Evolutionary conservation across 1,140 invertebrate species (phyloP), one percentile per base, ranked within the genome.

Genomic region (Oncopeltus fasciatus): DNA sequence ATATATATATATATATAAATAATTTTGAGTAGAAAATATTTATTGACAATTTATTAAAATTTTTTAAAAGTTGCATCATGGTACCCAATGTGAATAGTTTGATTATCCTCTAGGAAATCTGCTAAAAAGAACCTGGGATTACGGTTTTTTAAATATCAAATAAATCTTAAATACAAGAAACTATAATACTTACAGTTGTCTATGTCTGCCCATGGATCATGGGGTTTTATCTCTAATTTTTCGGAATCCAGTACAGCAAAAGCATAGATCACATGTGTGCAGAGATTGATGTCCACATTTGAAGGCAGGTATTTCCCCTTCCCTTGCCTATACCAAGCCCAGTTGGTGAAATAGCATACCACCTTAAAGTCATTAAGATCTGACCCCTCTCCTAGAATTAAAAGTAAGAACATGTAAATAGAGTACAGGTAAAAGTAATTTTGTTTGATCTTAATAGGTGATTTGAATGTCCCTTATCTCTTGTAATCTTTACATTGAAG

Each of bases 291-390:
- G 70, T 95, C 87, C 21, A 95, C 92, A 66, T 92, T 81, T 69
- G 90, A 87, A 0, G 90, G 90, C 1, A 81, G 73, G 66, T 88
- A 93, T 68, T 88, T 88, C 47, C 88, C 91, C 16, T 79, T 67
- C 0, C 88, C 88, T 64, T 81, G 82, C n/a, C 89, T 77, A 67
- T 92, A 92, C 87, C 91, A 93, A 0, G 91, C 88, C 92, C 92
- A 95, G 69, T 94, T 95, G 0, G 90, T 93, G 70, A 92, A 94
- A 70, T 95, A 95, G 68, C 91, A 95, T 0, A 94, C 87, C 0
- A 95, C 76, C 73, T 90, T 83, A 66, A 80, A 85, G 51, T 79
- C 73, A 44, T 61, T 64, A 16, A 76, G 76, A 24, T 76, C 76
- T n/a, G n/a, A n/a, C n/a, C n/a, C n/a, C n/a, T n/a, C n/a, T n/a